Evolutionary conservation across 1,140 invertebrate genomes (phyloP).

Genomic region (Bombus terrestris): DNA sequence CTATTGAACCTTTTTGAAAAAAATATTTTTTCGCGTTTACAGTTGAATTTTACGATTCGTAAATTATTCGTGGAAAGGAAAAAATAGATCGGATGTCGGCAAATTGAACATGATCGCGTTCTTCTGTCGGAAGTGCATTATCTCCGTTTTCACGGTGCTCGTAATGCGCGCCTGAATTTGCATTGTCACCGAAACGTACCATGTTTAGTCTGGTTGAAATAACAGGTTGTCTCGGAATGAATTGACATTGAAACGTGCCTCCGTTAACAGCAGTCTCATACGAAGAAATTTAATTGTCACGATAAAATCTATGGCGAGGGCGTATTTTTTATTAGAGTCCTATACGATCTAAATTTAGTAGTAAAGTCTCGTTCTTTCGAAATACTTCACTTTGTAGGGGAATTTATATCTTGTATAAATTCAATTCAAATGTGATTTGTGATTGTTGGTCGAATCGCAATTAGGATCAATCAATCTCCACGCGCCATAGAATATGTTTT

Average conservation of each 20-base stretch:
- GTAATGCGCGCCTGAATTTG: neutral
- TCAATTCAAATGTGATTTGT: neutral
- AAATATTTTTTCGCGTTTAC: neutral
- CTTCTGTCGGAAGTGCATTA: neutral
- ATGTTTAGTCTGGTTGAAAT: neutral
- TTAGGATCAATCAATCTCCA: neutral
- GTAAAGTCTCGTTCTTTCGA: neutral
- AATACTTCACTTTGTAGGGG: neutral
- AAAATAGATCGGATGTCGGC: slow-evolving; percentile 31
- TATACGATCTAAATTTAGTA: neutral
- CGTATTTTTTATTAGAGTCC: neutral
- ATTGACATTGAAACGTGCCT: slow-evolving; percentile 21
- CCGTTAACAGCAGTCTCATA: slow-evolving; percentile 14
- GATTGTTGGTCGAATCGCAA: neutral
- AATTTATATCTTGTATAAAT: neutral
- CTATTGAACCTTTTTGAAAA: no score
- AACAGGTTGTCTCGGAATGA: neutral
- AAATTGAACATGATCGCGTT: slow-evolving; percentile 21
- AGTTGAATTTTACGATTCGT: neutral
- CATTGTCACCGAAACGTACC: slow-evolving; percentile 4
- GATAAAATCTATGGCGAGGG: neutral
- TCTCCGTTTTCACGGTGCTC: neutral
- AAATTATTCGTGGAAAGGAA: slow-evolving; percentile 2
- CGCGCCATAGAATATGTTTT: neutral
- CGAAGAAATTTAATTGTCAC: slow-evolving; percentile 19